phyloP scores from a whole-genome alignment of 2,113 vertebrate genomes.

The Riparia riparia region DNA sequence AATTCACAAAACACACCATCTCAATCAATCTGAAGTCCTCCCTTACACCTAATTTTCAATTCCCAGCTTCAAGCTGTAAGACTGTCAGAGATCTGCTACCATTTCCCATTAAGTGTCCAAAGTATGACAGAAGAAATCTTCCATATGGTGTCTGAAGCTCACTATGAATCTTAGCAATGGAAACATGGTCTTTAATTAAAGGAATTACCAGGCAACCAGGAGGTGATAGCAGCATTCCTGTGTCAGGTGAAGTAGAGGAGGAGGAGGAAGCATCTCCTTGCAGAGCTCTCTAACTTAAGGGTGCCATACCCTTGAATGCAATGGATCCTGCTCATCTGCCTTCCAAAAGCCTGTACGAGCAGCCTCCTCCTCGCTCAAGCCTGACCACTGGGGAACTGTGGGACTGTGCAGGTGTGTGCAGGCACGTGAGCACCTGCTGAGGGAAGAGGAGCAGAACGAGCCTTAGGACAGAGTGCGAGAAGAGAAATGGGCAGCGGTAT shows the following conservation, averaged over 20 bases:
- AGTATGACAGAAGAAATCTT: not conserved
- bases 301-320: not conserved
- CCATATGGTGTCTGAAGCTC: not conserved
- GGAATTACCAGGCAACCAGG: not conserved
- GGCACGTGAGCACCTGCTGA: not conserved
- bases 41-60: not conserved
- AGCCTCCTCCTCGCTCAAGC: not conserved
- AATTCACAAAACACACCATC: not conserved
- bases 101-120: not conserved
- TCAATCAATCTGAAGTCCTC: not conserved
- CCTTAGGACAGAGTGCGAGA: not conserved
- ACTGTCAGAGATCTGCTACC: not conserved
- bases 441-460: not conserved
- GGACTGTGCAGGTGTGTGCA: fast-evolving
- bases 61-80: not conserved
- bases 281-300: not conserved
- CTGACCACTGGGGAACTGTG: not conserved
- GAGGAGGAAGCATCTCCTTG: not conserved
- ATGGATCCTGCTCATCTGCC: not conserved
- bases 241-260: not conserved
- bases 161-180: not conserved
- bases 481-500: not conserved
- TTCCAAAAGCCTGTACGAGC: not conserved
- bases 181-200: not conserved
- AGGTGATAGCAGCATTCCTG: not conserved